Evolutionary conservation across 2,113 vertebrate species (phyloP), one percentile per base, ranked within the genome.

Genomic region (Cynocephalus volans): DNA sequence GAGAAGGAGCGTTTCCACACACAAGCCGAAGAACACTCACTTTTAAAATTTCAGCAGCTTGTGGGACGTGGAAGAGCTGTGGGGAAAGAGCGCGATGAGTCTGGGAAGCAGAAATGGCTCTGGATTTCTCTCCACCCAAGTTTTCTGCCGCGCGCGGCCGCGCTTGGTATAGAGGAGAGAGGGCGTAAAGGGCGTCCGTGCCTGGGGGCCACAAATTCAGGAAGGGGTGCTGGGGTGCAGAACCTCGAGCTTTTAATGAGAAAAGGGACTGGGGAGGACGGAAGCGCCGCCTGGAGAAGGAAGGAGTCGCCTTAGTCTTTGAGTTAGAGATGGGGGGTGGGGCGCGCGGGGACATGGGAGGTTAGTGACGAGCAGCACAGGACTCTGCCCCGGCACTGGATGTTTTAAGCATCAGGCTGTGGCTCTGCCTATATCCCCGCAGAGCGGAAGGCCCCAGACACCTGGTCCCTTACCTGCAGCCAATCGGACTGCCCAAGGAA

Each of bases 21-120:
- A 54, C 50, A 81, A 41, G 60, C 91, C 77, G 19, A 83, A 70
- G 70, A 76, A 60, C 94, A 24, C 70, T 92, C 88, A 7, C n/a
- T 80, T 75, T 82, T 14, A 75, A 95, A 93, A 45, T 50, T 72
- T 65, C 88, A 26, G 52, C 24, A 56, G n/a, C 89, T 76, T 26
- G 18, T 4, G 88, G 65, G 75, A 28, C 72, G 0, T 41, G 82
- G 56, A 79, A 91, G 86, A 17, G 88, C 36, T 60, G 90, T 50
- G 9, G 72, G 91, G 41, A 84, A 6, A 26, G 62, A 28, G 75
- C 54, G 58, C 90, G 31, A 45, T 83, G 2, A 56, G 48, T 93
- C 70, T 19, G 11, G 69, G 94, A 72, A 92, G n/a, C 88, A 65
- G 85, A 87, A 90, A n/a, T 3, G 18, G 58, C 52, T 48, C 26